Percentiles rank a stretch among this genome's conserved stretches.
Evolutionary conservation across 37 sponge, comb jelly and placozoan species (phyloP).

Genomic region (Dysidea cf. avara): DNA sequence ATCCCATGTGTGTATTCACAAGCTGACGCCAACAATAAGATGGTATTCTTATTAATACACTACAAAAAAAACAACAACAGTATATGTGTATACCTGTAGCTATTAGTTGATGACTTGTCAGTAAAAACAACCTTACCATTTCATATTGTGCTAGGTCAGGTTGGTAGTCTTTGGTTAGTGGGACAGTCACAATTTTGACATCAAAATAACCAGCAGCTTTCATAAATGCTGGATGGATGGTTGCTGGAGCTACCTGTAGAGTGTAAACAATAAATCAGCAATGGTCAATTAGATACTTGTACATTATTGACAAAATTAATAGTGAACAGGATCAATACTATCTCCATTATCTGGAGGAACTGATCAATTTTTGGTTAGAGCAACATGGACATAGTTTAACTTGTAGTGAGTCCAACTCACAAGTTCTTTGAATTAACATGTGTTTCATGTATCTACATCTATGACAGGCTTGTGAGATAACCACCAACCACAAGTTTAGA

Average conservation of each 20-base stretch:
- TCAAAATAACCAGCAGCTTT: conserved; percentile 88
- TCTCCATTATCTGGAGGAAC: neutral
- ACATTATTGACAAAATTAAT: too few species aligned
- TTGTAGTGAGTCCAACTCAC: neutral
- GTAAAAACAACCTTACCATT: conserved; percentile 22
- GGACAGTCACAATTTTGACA: conserved; percentile 58
- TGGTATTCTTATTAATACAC: conserved; percentile 74
- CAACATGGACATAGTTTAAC: neutral
- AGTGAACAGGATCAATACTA: neutral
- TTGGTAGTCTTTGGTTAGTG: conserved; percentile 37
- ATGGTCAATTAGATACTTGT: too few species aligned
- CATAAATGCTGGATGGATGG: conserved; percentile 86
- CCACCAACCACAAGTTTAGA: too few species aligned
- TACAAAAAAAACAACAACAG: too few species aligned
- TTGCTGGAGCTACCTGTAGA: conserved; percentile 73
- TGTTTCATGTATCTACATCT: too few species aligned
- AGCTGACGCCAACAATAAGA: conserved; percentile 81
- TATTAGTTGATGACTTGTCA: neutral
- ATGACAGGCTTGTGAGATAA: too few species aligned
- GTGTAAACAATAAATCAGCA: neutral
- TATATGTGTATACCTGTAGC: too few species aligned
- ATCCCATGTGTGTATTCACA: conserved; percentile 87
- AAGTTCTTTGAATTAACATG: too few species aligned
- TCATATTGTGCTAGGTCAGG: conserved; percentile 55
- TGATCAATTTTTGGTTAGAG: neutral